These are phyloP conservation scores for Pandemis corylana DNA, from an alignment of 2,888 invertebrate species.

Conservation along the genomic window DNA sequence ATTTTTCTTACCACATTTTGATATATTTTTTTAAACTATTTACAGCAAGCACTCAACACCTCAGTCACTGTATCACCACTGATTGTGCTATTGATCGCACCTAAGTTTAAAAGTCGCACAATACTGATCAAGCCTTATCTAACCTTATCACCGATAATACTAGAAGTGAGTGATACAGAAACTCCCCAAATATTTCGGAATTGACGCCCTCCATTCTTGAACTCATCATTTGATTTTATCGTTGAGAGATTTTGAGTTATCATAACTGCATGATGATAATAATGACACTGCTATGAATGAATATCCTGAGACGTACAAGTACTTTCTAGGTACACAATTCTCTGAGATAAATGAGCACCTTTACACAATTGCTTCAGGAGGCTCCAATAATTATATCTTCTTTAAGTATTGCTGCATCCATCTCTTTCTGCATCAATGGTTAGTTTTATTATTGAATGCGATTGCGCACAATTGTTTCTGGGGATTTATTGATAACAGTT, in stretches of 20 bases:
- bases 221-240: neutral
- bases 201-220: neutral
- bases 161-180: constrained; percentile 8
- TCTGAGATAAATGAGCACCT: neutral
- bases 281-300: neutral
- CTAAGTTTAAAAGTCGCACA: constrained; percentile 10
- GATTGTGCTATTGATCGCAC: constrained; percentile 30
- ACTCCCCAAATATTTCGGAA: constrained; percentile 5
- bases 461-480: neutral
- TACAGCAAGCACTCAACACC: constrained; percentile 18
- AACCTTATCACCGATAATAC: constrained; percentile 32
- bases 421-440: neutral
- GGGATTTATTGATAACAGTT: neutral
- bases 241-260: neutral
- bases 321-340: neutral
- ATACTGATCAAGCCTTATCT: constrained; percentile 33
- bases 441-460: neutral
- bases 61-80: constrained; percentile 25
- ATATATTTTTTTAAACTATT: neutral
- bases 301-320: neutral
- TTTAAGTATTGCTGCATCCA: neutral
- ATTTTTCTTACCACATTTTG: too few relatives aligned
- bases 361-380: neutral
- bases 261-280: neutral
- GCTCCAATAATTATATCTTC: neutral